Conservation (phyloP, 1,140 invertebrate genomes). For the Zaprionus ornatus region DNA sequence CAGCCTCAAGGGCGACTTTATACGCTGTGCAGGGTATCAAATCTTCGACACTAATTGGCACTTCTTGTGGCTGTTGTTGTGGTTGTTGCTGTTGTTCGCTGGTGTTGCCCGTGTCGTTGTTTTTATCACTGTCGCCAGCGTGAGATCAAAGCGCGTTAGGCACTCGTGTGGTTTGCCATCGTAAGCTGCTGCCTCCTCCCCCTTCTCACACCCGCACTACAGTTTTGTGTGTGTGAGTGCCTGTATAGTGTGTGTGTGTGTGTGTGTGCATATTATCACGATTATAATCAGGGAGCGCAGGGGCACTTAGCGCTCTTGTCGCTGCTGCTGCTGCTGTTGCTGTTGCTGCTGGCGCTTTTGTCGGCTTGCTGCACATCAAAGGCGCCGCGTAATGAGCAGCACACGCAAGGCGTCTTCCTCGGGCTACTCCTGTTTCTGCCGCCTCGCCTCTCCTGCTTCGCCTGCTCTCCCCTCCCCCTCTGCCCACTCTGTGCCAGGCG, state of each 20-base stretch:
- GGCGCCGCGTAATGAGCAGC: slow-evolving; percentile 79
- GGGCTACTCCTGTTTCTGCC: slow-evolving; percentile 7
- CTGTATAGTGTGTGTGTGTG: slow-evolving; percentile 16
- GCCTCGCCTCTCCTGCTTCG: neutral
- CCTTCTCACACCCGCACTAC: neutral
- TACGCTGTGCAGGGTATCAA: neutral
- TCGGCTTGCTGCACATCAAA: slow-evolving; percentile 78
- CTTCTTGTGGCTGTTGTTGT: neutral
- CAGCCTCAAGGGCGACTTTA: no score
- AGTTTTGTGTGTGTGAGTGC: slow-evolving; percentile 4
- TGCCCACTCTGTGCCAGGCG: slow-evolving; percentile 56
- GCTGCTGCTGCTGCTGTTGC: slow-evolving; percentile 63
- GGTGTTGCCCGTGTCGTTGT: slow-evolving; percentile 6
- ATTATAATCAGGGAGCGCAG: slow-evolving; percentile 71
- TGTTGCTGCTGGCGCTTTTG: slow-evolving; percentile 75
- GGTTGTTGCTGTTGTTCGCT: neutral
- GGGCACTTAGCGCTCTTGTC: slow-evolving; percentile 72
- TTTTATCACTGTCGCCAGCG: slow-evolving; percentile 11
- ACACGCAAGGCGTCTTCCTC: slow-evolving; percentile 49
- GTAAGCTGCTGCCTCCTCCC: slow-evolving; percentile 10
- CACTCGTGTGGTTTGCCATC: slow-evolving; percentile 47
- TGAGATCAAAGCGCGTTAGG: slow-evolving; percentile 46
- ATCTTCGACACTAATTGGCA: no score
- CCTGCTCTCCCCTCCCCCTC: neutral
- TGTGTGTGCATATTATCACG: slow-evolving; percentile 67